Evolutionary conservation across 2,113 vertebrate species (phyloP).

Genomic region (Brachypteracias leptosomus): DNA sequence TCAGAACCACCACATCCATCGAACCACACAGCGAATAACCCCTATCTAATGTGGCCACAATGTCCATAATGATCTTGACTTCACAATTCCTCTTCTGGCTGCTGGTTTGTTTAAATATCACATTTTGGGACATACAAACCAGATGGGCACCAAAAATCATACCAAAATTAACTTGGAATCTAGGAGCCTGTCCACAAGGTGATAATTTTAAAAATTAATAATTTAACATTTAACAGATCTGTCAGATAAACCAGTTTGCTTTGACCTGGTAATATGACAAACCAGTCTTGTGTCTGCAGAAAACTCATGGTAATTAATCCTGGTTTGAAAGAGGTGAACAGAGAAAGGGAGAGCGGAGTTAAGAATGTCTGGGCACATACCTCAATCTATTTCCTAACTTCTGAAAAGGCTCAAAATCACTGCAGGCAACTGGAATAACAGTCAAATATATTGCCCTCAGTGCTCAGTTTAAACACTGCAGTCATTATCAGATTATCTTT

Average conservation of each 20-base stretch:
- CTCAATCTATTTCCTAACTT: background rate
- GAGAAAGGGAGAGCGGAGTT: background rate
- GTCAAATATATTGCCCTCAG: background rate
- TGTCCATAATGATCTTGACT: background rate
- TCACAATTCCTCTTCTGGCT: background rate
- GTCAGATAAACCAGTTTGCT: background rate
- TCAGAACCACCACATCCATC: slow-evolving; percentile 40
- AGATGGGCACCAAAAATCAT: background rate
- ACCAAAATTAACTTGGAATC: background rate
- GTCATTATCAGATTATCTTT: background rate
- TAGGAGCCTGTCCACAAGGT: background rate
- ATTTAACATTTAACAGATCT: background rate
- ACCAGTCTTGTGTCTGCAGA: background rate
- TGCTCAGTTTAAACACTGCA: background rate
- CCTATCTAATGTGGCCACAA: background rate
- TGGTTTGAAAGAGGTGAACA: background rate
- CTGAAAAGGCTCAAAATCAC: background rate
- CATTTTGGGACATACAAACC: background rate
- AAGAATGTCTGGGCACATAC: accelerated
- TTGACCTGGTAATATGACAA: background rate
- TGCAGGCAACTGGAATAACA: background rate
- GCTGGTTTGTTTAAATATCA: background rate
- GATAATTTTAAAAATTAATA: background rate
- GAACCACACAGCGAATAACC: background rate
- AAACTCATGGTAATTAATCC: background rate